Evolutionary conservation across 2,797 vertebrate genomes (phyloP), one percentile per base, ranked within the genome.

Genomic region (Carcharodon carcharias): DNA sequence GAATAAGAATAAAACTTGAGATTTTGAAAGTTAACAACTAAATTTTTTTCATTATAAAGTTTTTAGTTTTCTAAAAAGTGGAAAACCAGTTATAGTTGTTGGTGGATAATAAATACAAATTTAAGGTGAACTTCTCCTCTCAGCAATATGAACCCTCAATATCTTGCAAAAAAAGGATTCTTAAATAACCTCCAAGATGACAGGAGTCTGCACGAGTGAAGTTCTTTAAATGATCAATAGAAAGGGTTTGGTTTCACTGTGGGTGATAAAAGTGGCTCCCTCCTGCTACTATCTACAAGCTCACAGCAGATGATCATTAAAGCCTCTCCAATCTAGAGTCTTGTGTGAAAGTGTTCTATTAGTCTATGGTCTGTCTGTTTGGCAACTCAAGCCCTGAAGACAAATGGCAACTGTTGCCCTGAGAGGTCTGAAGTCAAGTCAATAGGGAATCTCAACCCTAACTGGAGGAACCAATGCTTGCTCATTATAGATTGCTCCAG

Each of bases 371-470:
- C 97, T 97, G 97, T 97, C 97, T 97, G 97, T 97, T 97, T 97
- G 97, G 97, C 97, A 98, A 98, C 97, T 97, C 97, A 80, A 82
- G 97, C 91, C 97, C 97, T 97, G 96, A 97, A 98, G 98, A 98
- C 98, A 98, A 98, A 98, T 98, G 97, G 97, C 97, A 98, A 97
- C 96, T 98, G 98, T 97, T 98, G 97, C 98, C 98, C 98, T 97
- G 96, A 97, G 96, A 98, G 98, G 98, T 98, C 98, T 98, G 97
- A 97, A 98, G 98, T 98, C 98, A 98, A 97, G 97, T 97, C 98
- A 98, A 97, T 96, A 0, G 98, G 98, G 98, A 98, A 97, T 97
- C 97, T 97, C 96, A 97, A 97, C 97, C 96, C 97, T 97, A 97
- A 97, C 97, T 97, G 97, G 97, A 98, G 98, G 98, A 97, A 97